Conservation (phyloP, 2,888 invertebrate genomes). For the Choreutis nemorana region DNA sequence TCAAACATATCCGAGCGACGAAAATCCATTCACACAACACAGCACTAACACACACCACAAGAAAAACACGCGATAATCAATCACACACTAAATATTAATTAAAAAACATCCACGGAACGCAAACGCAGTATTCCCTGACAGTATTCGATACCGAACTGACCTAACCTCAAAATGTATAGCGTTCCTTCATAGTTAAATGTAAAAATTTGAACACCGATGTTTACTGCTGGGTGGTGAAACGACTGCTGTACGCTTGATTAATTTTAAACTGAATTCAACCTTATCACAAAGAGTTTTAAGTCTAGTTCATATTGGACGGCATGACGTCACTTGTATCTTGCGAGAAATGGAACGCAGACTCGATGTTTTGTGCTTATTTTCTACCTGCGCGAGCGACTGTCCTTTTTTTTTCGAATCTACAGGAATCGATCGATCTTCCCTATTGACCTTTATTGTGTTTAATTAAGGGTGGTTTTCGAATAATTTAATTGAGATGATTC, state of each 20-base stretch:
- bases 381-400: conserved; percentile 56
- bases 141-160: conserved; percentile 44
- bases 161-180: conserved; percentile 31
- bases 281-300: too few relatives aligned
- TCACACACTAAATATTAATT: conserved; percentile 14
- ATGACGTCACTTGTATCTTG: too few relatives aligned
- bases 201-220: conserved; percentile 56
- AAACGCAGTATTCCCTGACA: conserved; percentile 24
- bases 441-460: too few relatives aligned
- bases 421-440: too few relatives aligned
- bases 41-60: conserved; percentile 11
- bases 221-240: too few relatives aligned
- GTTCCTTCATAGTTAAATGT: conserved; percentile 29
- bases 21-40: not conserved
- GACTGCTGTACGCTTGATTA: too few relatives aligned
- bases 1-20: not conserved
- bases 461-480: too few relatives aligned
- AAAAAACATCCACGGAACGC: conserved; percentile 17
- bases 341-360: conserved; percentile 32
- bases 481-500: too few relatives aligned
- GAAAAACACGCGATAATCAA: conserved; percentile 6
- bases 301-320: too few relatives aligned
- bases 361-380: conserved; percentile 52
- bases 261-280: conserved; percentile 18
- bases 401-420: conserved; percentile 56